Evolutionary conservation across 2,113 vertebrate species (phyloP), one percentile per base, ranked within the genome.

Genomic region (Amphilophus citrinellus): DNA sequence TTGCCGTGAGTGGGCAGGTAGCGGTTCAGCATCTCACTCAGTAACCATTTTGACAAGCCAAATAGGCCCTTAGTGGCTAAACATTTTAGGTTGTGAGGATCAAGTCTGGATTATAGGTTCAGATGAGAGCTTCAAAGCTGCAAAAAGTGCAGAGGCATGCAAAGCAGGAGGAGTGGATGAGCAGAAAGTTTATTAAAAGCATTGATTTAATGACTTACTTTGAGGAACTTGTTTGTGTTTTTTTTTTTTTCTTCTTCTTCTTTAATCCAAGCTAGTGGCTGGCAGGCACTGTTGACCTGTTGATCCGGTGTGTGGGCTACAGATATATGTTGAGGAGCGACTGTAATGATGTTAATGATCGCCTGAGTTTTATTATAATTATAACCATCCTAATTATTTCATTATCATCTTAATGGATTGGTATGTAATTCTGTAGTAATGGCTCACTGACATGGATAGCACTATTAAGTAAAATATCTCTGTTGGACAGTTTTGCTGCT

Each of bases 31-130:
- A 80, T 84, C 76, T 84, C 68, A 80, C 80, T 84, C 73, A 60
- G 77, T 24, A 80, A 77, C 77, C 66, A n/a, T 77, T 77, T 84
- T 85, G 65, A 90, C 76, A 58, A 76, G 79, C 58, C 80, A 77
- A 87, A 81, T 13, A 44, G 83, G 79, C 39, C 77, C 47, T 86
- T 27, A 22, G 77, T 83, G 58, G 73, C 65, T 58, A 57, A 61
- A 79, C 61, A 66, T 76, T 88, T 92, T 61, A 11, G 39, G 57
- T 80, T 81, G 80, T 50, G 79, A 61, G 83, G 84, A 76, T 88
- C 79, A 79, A 62, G 73, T 18, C 59, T 75, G 80, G 86, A 87
- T 84, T 82, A 77, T 18, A 68, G 81, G 82, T 80, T 53, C 77
- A 65, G 42, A 76, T 57, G 39, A 80, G 35, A 22, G 13, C 77